Percentiles rank a stretch among this genome's conserved stretches.
These are phyloP conservation scores for Paratilapia polleni DNA, from an alignment of 2,113 vertebrate species.

Conservation along the genomic window DNA sequence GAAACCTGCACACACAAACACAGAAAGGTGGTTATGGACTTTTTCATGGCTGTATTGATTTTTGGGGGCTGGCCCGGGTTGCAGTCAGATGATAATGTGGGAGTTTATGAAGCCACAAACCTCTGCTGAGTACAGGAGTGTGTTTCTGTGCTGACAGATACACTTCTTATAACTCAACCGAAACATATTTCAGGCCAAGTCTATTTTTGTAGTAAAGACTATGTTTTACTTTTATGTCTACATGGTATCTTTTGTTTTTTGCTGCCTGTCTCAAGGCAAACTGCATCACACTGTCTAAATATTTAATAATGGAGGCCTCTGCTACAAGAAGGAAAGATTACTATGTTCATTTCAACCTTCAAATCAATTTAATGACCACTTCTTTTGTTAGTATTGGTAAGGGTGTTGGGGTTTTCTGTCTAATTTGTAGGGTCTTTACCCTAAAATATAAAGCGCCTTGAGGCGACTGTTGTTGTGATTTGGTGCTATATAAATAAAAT, in stretches of 20 bases:
- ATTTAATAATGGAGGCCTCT: neutral
- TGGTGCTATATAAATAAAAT: no score
- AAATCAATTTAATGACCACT: neutral
- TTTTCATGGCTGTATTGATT: neutral
- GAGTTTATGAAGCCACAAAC: neutral
- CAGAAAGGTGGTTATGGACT: neutral
- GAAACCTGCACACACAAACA: constrained; percentile 52
- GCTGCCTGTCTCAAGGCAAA: neutral
- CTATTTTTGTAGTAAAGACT: no score
- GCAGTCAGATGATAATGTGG: neutral
- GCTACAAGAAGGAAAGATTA: neutral
- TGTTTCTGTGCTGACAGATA: neutral
- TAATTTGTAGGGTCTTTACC: no score
- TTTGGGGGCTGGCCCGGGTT: neutral
- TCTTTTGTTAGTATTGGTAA: neutral
- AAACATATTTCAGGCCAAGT: no score
- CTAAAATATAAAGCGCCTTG: no score
- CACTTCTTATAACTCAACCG: no score
- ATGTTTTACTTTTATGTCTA: no score
- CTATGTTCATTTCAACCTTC: neutral
- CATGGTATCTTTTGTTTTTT: neutral
- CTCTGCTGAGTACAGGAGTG: neutral
- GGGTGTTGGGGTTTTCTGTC: no score
- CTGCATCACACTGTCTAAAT: neutral
- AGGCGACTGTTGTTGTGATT: no score